Evolutionary conservation across 2,888 invertebrate species (phyloP).

Genomic region (Slavum lentiscoides): DNA sequence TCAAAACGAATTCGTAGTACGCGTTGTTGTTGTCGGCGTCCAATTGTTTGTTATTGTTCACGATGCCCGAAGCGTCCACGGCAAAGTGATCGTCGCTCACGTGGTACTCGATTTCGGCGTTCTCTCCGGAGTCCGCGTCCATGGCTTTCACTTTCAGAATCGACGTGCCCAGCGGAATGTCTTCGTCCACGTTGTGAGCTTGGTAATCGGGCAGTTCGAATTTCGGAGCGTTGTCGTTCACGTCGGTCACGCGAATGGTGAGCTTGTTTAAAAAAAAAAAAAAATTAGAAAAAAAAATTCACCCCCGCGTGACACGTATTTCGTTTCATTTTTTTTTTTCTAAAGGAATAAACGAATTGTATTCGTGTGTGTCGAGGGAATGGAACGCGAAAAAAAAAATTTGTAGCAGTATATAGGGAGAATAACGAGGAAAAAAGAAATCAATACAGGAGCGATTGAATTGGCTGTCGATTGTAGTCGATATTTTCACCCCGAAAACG

Average conservation of each 20-base stretch:
- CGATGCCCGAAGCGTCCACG: conserved; percentile 89
- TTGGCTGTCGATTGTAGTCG: no score
- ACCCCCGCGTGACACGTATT: no score
- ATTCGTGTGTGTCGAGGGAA: no score
- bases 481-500: no score
- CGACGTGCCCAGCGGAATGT: conserved; percentile 86
- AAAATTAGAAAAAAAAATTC: no score
- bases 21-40: conserved; percentile 97
- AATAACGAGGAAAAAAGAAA: no score
- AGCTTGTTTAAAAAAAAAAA: conserved; percentile 68
- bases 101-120: conserved; percentile 91
- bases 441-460: no score
- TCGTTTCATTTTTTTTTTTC: no score
- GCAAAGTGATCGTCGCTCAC: conserved; percentile 93
- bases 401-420: no score
- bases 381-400: no score
- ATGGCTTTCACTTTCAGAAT: conserved; percentile 94
- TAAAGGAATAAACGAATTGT: no score
- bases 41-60: conserved; percentile 82
- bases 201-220: conserved; percentile 96
- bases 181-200: conserved; percentile 94
- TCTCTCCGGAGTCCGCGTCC: conserved; percentile 92
- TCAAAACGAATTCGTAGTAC: conserved; percentile 91
- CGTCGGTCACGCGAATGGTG: conserved; percentile 91
- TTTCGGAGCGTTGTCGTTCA: conserved; percentile 96